Base-by-base conservation (phyloP, 64 coral and sea anemone genomes). In the Exaiptasia diaphana region DNA sequence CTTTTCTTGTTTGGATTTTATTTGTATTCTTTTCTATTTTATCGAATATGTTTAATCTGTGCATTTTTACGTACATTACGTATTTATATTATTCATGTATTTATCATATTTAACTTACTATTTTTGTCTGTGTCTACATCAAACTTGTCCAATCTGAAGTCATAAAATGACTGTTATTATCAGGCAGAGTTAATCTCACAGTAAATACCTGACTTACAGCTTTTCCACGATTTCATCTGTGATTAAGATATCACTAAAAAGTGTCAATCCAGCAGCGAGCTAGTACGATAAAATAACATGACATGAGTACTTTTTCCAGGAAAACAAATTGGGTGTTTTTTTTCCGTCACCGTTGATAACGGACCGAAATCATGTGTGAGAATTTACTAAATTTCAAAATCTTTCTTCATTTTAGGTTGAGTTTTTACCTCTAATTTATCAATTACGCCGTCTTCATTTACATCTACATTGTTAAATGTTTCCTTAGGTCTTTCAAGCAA, bases 121-220 rank as follows among this genome's bases (percentile, higher is more conserved):
- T 85, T 70, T 49, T 75, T 45, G 13, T 85, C 64, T 15, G 68
- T 56, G 43, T 85, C 82, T 35, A 85, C 25, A 18, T 62, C 53
- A 3, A 85, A 32, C 6, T 86, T 72, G 12, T 52, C 54, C 5
- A 86, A 50, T 20, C 83, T 86, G 34, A 14, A 0, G 17, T 25
- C 21, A 44, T 2, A 23, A 69, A 13, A 42, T 18, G 30, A 41
- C 67, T 4, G 4, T 71, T 10, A 43, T 15, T 22, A n/a, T 13
- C 12, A 8, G 13, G 3, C 4, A 35, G 15, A 8, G 6, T 30
- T 62, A n/a, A 62, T 30, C 20, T 62, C 57, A 23, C 28, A n/a
- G 5, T 22, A 62, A 62, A 62, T 5, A 24, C 11, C 20, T 31
- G 3, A 30, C 69, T 48, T 49, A 73, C 69, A 73, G 13, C 17